A percentile compares a stretch with the other conserved stretches of the same genome.
These are phyloP conservation scores for Thymelicus sylvestris DNA, from an alignment of 2,888 invertebrate genomes.

Conservation along the genomic window DNA sequence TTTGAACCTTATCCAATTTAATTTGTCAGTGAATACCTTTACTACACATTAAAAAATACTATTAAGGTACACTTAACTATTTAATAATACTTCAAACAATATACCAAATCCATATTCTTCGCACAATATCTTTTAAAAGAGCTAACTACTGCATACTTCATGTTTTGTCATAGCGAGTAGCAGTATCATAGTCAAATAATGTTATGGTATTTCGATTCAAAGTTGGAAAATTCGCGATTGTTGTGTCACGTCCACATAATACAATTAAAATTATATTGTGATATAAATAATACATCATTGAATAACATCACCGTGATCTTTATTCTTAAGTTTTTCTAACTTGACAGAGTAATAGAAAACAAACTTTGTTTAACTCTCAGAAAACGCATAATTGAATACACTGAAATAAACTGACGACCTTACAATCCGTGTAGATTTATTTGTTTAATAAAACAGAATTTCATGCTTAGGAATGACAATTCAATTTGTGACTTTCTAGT, in stretches of 20 bases:
- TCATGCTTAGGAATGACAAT: conserved; percentile 1
- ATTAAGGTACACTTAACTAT: too few species aligned
- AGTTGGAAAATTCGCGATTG: conserved; percentile 18
- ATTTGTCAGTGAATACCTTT: too few species aligned
- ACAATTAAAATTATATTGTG: conserved; percentile 26
- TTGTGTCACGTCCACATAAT: conserved; percentile 16
- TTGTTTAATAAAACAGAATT: conserved; percentile 14
- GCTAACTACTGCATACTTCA: too few species aligned
- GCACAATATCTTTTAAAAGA: too few species aligned
- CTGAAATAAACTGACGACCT: conserved; percentile 14
- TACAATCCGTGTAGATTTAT: conserved; percentile 2
- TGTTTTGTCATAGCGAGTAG: too few species aligned
- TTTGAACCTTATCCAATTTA: too few species aligned
- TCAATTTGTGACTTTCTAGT: neutral
- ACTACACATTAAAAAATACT: too few species aligned
- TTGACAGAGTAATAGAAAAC: neutral
- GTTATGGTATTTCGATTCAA: neutral
- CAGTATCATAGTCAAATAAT: neutral
- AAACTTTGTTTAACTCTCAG: neutral
- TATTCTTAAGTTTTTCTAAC: conserved; percentile 19
- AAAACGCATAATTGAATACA: neutral
- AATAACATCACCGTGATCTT: conserved; percentile 22
- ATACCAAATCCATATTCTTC: too few species aligned
- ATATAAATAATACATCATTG: conserved; percentile 30
- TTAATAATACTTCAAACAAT: too few species aligned